phyloP scores from a whole-genome alignment of 1,140 invertebrate genomes.

The Penaeus indicus region DNA sequence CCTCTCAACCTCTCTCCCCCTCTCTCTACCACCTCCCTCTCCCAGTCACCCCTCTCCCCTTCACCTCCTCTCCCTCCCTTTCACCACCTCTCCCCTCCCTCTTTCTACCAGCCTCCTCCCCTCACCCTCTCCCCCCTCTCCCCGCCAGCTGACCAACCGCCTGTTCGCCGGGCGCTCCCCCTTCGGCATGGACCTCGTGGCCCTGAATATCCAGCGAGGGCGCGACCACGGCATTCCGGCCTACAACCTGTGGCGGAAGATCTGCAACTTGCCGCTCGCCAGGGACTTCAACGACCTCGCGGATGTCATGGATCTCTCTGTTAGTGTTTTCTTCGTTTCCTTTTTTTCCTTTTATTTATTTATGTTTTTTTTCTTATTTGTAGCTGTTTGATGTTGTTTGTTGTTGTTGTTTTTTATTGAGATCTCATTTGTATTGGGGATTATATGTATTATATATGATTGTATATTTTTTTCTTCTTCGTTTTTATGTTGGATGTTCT shows the following conservation, averaged over 20 bases:
- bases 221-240: conserved; percentile 79
- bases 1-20: neutral
- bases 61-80: too few relatives aligned
- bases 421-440: too few relatives aligned
- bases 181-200: conserved; percentile 78
- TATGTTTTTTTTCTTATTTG: neutral
- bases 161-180: conserved; percentile 73
- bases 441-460: too few relatives aligned
- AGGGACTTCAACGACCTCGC: conserved; percentile 59
- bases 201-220: conserved; percentile 80
- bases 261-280: conserved; percentile 57
- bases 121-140: conserved; percentile 9
- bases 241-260: conserved; percentile 74
- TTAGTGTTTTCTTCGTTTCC: neutral
- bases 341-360: neutral
- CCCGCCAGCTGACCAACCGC: conserved; percentile 75
- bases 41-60: neutral
- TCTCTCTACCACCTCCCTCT: neutral
- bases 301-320: conserved; percentile 41
- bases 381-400: too few relatives aligned
- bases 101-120: neutral
- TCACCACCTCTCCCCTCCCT: conserved; percentile 71
- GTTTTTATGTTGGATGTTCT: too few relatives aligned
- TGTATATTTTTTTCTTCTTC: too few relatives aligned
- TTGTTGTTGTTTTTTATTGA: too few relatives aligned